Evolutionary conservation across 2,797 vertebrate genomes (phyloP).

Genomic region (Poeciliopsis gracilis): DNA sequence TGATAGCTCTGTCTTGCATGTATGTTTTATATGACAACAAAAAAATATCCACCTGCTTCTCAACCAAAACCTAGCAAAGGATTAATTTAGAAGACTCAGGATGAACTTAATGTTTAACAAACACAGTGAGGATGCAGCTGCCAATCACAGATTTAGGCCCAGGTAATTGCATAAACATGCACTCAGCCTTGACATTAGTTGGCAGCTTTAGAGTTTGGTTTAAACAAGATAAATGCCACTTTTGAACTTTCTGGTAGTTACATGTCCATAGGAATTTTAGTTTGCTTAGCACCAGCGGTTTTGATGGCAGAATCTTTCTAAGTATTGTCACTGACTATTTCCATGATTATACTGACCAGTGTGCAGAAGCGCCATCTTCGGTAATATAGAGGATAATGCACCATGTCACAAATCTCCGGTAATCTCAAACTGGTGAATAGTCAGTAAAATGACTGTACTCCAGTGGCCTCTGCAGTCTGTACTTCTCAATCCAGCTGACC

Average conservation of each 20-base stretch:
- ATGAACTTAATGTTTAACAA: slow-evolving; percentile 32
- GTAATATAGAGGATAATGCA: neutral
- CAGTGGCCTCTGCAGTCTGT: neutral
- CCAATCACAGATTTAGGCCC: slow-evolving; percentile 18
- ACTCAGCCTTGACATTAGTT: neutral
- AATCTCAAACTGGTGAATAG: neutral
- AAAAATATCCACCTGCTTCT: slow-evolving; percentile 8
- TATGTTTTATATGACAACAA: neutral
- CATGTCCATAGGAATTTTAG: neutral
- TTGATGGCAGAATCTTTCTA: neutral
- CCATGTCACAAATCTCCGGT: neutral
- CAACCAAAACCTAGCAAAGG: slow-evolving; percentile 15
- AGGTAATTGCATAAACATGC: neutral
- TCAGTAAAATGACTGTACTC: neutral
- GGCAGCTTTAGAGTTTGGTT: neutral
- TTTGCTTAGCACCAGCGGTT: neutral
- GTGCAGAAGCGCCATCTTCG: neutral
- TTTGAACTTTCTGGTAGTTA: neutral
- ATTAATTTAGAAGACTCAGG: slow-evolving; percentile 29
- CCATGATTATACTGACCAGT: neutral
- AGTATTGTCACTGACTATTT: neutral
- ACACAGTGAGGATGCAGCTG: slow-evolving; percentile 27
- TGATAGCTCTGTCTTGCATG: slow-evolving; percentile 7
- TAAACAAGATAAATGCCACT: neutral
- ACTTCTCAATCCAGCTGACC: neutral